These are phyloP conservation scores for Augiades crinisus DNA, from an alignment of 2,888 invertebrate species.

Conservation along the genomic window DNA sequence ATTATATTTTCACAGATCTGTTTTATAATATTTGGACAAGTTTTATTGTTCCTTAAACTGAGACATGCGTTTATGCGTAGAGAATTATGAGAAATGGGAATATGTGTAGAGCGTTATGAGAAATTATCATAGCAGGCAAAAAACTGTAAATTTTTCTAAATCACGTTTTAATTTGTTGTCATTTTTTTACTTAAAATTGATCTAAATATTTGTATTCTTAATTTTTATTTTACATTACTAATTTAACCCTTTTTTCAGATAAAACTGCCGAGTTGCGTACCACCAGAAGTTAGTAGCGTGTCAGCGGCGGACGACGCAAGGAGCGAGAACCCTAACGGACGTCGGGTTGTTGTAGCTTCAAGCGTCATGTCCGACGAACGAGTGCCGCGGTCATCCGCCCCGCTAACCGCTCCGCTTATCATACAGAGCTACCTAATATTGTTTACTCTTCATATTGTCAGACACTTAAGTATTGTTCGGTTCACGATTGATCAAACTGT, in stretches of 20 bases:
- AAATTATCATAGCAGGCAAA: no score
- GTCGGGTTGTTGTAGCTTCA: slow-evolving; percentile 83
- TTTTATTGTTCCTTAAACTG: no score
- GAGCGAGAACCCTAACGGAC: slow-evolving; percentile 64
- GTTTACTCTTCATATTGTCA: slow-evolving; percentile 21
- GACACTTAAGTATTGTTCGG: slow-evolving; percentile 12
- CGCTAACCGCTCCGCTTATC: slow-evolving; percentile 42
- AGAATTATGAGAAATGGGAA: no score
- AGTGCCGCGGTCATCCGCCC: slow-evolving; percentile 55
- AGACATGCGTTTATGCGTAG: no score
- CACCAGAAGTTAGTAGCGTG: slow-evolving; percentile 76
- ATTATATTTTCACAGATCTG: no score
- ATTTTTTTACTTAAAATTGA: no score
- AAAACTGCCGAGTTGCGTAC: slow-evolving; percentile 67
- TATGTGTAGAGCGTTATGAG: no score
- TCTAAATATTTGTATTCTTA: no score
- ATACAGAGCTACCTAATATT: slow-evolving; percentile 27
- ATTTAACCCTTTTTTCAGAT: slow-evolving; percentile 43
- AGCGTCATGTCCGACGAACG: slow-evolving; percentile 85
- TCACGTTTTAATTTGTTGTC: no score
- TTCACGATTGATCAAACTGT: slow-evolving; percentile 23
- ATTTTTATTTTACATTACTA: no score
- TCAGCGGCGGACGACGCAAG: slow-evolving; percentile 61
- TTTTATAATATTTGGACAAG: no score
- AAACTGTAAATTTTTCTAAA: no score